phyloP scores from a whole-genome alignment of 2,888 invertebrate genomes.

The Philereme transversata region DNA sequence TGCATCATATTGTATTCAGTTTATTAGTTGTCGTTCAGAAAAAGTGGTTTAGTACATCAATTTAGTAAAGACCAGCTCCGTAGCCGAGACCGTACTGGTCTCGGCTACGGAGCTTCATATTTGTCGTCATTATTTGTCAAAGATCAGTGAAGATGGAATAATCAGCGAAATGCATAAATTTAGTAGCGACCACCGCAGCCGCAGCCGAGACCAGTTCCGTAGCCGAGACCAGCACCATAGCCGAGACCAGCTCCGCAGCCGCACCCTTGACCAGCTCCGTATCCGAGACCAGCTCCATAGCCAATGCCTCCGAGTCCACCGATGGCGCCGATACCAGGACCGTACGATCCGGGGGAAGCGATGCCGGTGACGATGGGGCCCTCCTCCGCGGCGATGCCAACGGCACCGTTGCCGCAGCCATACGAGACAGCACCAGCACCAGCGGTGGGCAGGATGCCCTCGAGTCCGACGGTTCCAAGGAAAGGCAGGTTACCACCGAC shows the following conservation, averaged over 20 bases:
- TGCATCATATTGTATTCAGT: too few species aligned
- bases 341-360: conserved; percentile 25
- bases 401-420: conserved; percentile 43
- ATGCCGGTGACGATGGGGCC: conserved; percentile 33
- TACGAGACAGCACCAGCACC: conserved; percentile 45
- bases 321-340: conserved; percentile 26
- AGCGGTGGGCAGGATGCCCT: conserved; percentile 44
- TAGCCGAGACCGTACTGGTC: conserved; percentile 10
- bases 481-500: conserved; percentile 50
- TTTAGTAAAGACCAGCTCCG: not conserved
- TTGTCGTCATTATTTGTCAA: not conserved
- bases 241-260: conserved; percentile 40
- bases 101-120: too few species aligned
- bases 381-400: conserved; percentile 36
- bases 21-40: too few species aligned
- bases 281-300: too few species aligned
- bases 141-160: not conserved
- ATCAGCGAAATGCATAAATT: too few species aligned
- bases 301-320: too few species aligned
- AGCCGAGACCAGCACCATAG: conserved; percentile 24
- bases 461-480: conserved; percentile 47
- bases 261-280: conserved; percentile 24
- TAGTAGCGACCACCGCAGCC: not conserved
- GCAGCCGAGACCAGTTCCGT: conserved; percentile 4
- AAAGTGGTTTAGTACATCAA: too few species aligned